Evolutionary conservation across 2,888 invertebrate species (phyloP), one percentile per base, ranked within the genome.

Genomic region (Stegana nigrithorax): DNA sequence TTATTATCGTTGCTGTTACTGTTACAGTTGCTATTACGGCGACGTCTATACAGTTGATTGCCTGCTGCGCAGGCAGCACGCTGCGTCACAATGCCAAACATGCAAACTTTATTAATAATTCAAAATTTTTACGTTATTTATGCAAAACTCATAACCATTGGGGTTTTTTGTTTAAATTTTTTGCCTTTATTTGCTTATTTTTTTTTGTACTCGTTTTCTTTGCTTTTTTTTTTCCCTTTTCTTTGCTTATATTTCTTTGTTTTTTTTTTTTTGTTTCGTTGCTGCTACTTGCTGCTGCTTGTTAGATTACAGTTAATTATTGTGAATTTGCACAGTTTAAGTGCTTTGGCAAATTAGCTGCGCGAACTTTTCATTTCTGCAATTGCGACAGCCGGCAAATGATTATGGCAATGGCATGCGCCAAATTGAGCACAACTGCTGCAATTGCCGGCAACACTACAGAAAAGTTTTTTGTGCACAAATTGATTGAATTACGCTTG

Each of bases 261-360:
- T 4, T 1, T 8, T 17, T 39, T n/a, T 39, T 51, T 55, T 23
- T 12, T 55, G 7, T 53, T 17, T 53, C 10, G 12, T 32, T 32
- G 12, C 36, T n/a, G n/a, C n/a, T 23, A 12, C 25, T 14, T 17
- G 14, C 57, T 36, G 66, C 68, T 45, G 65, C 66, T 71, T 67
- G 67, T n/a, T n/a, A n/a, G n/a, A n/a, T n/a, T n/a, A n/a, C n/a
- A 64, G 68, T 69, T 76, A 76, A 76, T 80, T 80, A 80, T 65
- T 66, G 60, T 58, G 67, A 68, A 73, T 76, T 80, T 67, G 55
- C 68, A 67, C 69, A 72, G 23, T 55, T 65, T 65, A 69, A 75
- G 76, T 67, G 66, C 77, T 78, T 72, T 47, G 62, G 60, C 45
- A 72, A 75, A 67, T 80, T 73, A 68, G 65, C 53, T 57, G 25